phyloP scores from a whole-genome alignment of 2,113 vertebrate genomes.

The Laticauda laticaudata region DNA sequence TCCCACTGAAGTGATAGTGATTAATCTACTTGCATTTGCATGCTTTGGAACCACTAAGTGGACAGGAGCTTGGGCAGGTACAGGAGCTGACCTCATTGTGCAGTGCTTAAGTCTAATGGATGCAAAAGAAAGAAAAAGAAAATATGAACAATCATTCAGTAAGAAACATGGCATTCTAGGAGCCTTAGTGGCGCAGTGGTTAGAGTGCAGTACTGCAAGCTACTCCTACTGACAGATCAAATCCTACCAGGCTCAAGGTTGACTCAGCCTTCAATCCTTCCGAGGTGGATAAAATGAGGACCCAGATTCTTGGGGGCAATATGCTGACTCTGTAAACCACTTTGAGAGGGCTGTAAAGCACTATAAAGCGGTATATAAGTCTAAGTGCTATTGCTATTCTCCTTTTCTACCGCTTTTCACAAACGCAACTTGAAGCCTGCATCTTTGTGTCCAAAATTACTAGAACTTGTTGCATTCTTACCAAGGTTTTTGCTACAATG shows the following conservation, averaged over 20 bases:
- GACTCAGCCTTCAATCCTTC: too few relatives aligned
- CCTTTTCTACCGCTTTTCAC: background rate
- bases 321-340: too few relatives aligned
- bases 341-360: too few relatives aligned
- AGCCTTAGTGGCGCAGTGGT: too few relatives aligned
- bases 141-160: background rate
- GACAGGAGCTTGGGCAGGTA: background rate
- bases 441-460: background rate
- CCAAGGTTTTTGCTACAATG: background rate
- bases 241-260: too few relatives aligned
- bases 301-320: too few relatives aligned
- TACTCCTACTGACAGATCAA: too few relatives aligned
- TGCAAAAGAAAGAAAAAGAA: background rate
- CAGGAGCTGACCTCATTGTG: background rate
- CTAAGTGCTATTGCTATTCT: background rate
- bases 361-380: too few relatives aligned
- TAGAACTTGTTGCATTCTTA: conserved; percentile 5
- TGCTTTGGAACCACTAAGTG: background rate
- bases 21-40: too few relatives aligned
- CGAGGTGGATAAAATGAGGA: too few relatives aligned
- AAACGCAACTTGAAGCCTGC: background rate
- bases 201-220: too few relatives aligned
- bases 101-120: background rate
- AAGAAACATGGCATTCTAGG: background rate
- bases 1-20: too few relatives aligned